Conservation (phyloP, 2,888 invertebrate genomes). For the Mesorhabditis spiculigera region DNA sequence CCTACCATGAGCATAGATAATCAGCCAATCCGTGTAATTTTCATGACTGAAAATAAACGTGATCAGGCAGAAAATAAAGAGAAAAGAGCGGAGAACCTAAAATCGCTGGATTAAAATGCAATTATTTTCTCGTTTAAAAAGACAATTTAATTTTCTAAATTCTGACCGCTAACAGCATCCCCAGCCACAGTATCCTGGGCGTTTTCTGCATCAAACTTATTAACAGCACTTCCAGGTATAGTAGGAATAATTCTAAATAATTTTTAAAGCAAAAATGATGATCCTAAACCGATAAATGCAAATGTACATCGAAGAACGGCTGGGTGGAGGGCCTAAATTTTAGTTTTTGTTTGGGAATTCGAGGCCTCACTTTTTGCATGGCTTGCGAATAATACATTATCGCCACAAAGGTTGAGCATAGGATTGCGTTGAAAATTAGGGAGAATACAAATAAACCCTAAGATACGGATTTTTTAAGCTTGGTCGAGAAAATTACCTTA, state of each 20-base stretch:
- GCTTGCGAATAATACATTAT: background rate
- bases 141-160: background rate
- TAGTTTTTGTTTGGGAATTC: background rate
- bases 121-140: background rate
- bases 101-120: too few relatives aligned
- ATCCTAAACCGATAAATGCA: slow-evolving; percentile 3
- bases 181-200: background rate
- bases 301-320: background rate
- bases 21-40: slow-evolving; percentile 1
- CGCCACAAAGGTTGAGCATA: background rate
- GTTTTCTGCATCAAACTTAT: background rate
- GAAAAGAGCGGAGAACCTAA: background rate
- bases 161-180: background rate
- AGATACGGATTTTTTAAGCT: background rate
- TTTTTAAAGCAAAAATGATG: background rate
- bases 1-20: background rate
- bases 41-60: background rate
- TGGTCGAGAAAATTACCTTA: background rate
- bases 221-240: background rate
- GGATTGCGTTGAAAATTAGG: background rate
- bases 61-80: background rate
- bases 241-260: slow-evolving; percentile 3
- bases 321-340: background rate
- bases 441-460: background rate
- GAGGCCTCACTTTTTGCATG: background rate